phyloP scores from a whole-genome alignment of 1,140 invertebrate species.

The Macrobrachium nipponense region DNA sequence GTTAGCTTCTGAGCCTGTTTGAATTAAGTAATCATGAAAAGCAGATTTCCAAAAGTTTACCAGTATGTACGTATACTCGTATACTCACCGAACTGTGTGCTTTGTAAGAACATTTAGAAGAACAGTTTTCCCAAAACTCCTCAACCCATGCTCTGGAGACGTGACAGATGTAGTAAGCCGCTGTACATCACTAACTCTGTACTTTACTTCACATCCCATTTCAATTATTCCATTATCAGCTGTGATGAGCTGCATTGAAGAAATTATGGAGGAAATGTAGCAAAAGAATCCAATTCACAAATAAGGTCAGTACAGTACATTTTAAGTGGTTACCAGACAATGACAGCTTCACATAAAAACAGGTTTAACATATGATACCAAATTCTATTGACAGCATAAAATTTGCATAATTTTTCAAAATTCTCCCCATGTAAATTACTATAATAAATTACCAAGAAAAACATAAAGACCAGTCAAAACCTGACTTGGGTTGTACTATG shows the following conservation, averaged over 20 bases:
- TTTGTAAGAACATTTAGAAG: conserved; percentile 63
- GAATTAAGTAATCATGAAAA: not conserved
- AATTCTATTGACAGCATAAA: too few species aligned
- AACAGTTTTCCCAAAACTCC: conserved; percentile 63
- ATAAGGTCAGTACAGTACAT: not conserved
- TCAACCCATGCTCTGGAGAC: conserved; percentile 58
- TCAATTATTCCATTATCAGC: conserved; percentile 64
- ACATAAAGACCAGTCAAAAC: too few species aligned
- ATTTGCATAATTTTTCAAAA: too few species aligned
- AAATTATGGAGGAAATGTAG: not conserved
- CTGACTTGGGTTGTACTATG: too few species aligned
- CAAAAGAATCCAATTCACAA: not conserved
- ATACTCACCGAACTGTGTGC: conserved; percentile 57
- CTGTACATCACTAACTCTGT: conserved; percentile 63
- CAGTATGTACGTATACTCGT: too few species aligned
- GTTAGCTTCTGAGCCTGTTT: too few species aligned
- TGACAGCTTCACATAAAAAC: too few species aligned
- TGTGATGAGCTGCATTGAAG: conserved; percentile 59
- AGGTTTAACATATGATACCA: too few species aligned
- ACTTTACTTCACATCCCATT: conserved; percentile 64
- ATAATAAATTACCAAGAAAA: too few species aligned
- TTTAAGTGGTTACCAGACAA: too few species aligned
- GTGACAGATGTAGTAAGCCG: conserved; percentile 61
- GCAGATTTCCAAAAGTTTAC: not conserved
- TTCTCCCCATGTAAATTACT: too few species aligned